Evolutionary conservation across 2,797 vertebrate species (phyloP), one percentile per base, ranked within the genome.

Genomic region (Babyrousa celebensis): DNA sequence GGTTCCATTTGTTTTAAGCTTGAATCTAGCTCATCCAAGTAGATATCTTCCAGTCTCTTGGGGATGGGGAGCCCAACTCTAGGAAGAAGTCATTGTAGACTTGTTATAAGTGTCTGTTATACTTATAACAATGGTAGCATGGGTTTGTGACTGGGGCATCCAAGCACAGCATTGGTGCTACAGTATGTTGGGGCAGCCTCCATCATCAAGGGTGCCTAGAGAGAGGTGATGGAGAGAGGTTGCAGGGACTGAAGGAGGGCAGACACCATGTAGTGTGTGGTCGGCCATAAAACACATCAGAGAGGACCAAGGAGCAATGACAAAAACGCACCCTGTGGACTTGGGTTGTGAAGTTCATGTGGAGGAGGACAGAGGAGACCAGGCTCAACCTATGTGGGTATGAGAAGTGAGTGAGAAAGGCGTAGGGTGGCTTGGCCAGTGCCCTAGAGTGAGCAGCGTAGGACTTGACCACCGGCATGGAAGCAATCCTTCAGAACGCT

Each of bases 211-310:
- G n/a, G 70, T 1, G 23, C 48, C 29, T 12, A 10, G 62, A 36
- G 48, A 23, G 29, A 68, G 67, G 25, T 3, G 29, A 7, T 36
- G 27, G 25, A 43, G 15, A 25, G 12, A 65, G 29, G 12, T 75
- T 20, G 11, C 15, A 25, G 68, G 71, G 21, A 17, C 54, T 12
- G 1, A 62, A 60, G 56, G 36, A 86, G 20, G 87, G 11, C 36
- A 48, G n/a, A 4, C 9, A 20, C 8, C 21, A 29, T 0, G 20
- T 16, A 48, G 3, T n/a, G 3, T 1, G 3, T 27, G 16, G 7
- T 16, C 16, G 27, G 4, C 52, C 17, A 8, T 7, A 15, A 40
- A 52, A 5, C 2, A 0, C 29, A 8, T 48, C 67, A 11, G 17
- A 11, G 23, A 25, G 6, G 16, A 52, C 3, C 8, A 20, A 17